A percentile compares a stretch with the other conserved stretches of the same genome.
phyloP scores from a whole-genome alignment of 2,113 vertebrate species.

The Pluvialis apricaria region DNA sequence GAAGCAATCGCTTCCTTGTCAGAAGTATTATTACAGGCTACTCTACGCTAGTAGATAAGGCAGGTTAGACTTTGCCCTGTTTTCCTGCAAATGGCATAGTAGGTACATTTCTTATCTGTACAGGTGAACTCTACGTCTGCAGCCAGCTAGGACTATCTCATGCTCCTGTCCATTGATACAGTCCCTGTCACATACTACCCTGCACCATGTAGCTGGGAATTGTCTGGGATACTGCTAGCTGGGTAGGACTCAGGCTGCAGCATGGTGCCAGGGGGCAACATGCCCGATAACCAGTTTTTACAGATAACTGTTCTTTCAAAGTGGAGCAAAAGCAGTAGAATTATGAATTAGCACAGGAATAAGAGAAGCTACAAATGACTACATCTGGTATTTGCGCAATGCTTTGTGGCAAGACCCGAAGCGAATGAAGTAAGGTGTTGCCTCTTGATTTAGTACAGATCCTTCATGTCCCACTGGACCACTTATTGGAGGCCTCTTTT shows the following conservation, averaged over 20 bases:
- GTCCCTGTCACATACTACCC: neutral
- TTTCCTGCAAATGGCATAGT: neutral
- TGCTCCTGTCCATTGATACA: neutral
- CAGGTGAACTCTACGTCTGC: neutral
- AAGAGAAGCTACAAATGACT: neutral
- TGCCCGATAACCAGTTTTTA: neutral
- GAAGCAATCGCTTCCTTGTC: neutral
- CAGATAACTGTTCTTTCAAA: neutral
- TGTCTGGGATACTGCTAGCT: neutral
- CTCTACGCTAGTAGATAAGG: neutral
- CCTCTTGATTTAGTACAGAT: neutral
- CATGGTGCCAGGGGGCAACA: neutral
- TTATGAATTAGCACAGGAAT: neutral
- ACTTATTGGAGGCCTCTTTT: neutral
- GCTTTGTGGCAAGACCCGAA: neutral
- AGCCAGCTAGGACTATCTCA: neutral
- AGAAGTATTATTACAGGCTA: neutral
- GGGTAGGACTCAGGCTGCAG: neutral
- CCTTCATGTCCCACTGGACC: neutral
- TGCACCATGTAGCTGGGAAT: neutral
- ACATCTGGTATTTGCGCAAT: neutral
- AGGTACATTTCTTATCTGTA: neutral
- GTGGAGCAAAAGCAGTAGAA: neutral
- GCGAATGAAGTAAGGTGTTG: neutral
- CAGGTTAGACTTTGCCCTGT: neutral